Evolutionary conservation across 2,113 vertebrate species (phyloP), one percentile per base, ranked within the genome.

Genomic region (Heterochromis multidens): DNA sequence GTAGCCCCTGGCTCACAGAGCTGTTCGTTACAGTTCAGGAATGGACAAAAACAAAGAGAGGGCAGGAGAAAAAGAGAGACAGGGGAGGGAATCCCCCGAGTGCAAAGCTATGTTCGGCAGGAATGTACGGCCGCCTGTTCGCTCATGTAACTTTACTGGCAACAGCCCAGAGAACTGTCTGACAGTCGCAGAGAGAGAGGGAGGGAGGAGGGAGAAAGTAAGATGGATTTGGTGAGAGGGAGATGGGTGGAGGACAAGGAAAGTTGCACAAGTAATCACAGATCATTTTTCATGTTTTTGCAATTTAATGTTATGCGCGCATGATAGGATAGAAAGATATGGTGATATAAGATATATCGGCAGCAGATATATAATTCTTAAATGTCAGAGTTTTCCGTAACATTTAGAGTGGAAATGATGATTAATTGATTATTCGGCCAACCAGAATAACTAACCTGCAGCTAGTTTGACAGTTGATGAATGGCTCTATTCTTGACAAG

Each of bases 81-180:
- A 82, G 85, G 67, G 87, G 89, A 89, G 90, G 89, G 92, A 91
- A 88, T 93, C 93, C 91, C 93, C 89, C 19, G 91, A 95, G 94
- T 94, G 92, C 91, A 87, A 90, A 93, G 89, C 80, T 89, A 88
- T 94, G 87, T 91, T 90, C 80, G 86, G 80, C 89, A 89, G 93
- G 94, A 95, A 96, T 95, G 94, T 87, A 72, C 89, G 74, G 86
- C 90, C 92, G 91, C 93, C 93, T 95, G 94, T 95, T 95, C 79
- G 72, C 92, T 95, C 94, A 92, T 95, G 94, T 94, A 95, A 92
- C 90, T 86, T 63, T 70, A 80, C 91, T 94, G 95, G 94, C 93
- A 91, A 88, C 80, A 74, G 79, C 87, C 93, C 93, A 93, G 83
- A 89, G 35, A 92, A 72, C 87, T 91, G 92, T 94, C 91, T 59